Evolutionary conservation across 2,113 vertebrate species (phyloP).

Genomic region (Rhinopomastus cyanomelas): DNA sequence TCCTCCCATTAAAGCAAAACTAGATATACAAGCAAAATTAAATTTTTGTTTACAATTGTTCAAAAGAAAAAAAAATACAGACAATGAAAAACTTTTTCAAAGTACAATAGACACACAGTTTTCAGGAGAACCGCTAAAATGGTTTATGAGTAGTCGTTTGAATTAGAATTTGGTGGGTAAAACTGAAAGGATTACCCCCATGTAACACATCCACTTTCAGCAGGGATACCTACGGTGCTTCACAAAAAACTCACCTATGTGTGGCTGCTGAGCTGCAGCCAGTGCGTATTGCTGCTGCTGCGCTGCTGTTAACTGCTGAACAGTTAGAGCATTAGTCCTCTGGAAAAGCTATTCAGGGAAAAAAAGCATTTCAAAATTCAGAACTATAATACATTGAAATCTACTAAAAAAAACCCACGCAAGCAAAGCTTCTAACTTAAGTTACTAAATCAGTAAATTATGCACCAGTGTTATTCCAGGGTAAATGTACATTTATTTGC

Average conservation of each 20-base stretch:
- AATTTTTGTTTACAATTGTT: not conserved
- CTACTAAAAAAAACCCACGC: not conserved
- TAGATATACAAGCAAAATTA: not conserved
- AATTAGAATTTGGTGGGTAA: not conserved
- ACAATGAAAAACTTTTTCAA: not conserved
- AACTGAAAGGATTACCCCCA: not conserved
- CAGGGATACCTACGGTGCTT: not conserved
- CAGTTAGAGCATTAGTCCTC: constrained; percentile 89
- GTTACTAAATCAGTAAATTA: not conserved
- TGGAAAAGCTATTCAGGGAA: constrained; percentile 86
- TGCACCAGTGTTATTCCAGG: not conserved
- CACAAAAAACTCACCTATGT: constrained; percentile 84
- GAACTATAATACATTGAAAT: not conserved
- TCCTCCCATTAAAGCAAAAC: not conserved
- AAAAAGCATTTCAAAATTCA: not conserved
- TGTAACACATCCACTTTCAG: not conserved
- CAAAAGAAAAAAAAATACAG: not conserved
- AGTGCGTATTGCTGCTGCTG: constrained; percentile 96
- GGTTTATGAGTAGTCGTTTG: not conserved
- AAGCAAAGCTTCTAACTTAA: not conserved
- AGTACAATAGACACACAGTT: not conserved
- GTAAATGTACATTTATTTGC: not conserved
- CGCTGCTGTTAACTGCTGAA: constrained; percentile 94
- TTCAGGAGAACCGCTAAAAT: not conserved
- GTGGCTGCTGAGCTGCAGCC: constrained; percentile 94